Conservation (phyloP, 30 jellyfish, hydroid and myxozoan genomes). For the Hydractinia symbiolongicarpus region DNA sequence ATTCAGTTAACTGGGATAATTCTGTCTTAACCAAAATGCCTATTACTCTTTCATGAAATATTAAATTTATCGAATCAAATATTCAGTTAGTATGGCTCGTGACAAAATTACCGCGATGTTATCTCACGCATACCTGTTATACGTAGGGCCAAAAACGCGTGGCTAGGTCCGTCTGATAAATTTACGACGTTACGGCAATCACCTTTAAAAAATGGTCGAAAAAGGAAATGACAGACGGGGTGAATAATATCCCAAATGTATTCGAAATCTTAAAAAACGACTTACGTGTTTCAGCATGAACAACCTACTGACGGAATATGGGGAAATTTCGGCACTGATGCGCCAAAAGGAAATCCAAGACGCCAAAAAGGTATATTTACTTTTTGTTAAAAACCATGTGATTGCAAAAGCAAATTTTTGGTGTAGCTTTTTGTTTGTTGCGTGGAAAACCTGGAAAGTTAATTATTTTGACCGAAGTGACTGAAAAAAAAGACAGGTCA, state of each 20-base stretch:
- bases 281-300: conserved; percentile 52
- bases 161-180: neutral
- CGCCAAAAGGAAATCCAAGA: conserved; percentile 50
- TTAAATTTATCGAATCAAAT: too few relatives aligned
- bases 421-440: neutral
- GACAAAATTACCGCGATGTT: too few relatives aligned
- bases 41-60: too few relatives aligned
- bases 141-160: neutral
- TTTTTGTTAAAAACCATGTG: neutral
- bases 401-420: neutral
- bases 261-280: neutral
- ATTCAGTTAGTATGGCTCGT: too few relatives aligned
- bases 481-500: too few relatives aligned
- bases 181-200: neutral
- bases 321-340: conserved; percentile 92
- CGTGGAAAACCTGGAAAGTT: neutral
- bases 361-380: conserved; percentile 40
- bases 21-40: too few relatives aligned
- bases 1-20: too few relatives aligned
- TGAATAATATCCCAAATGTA: neutral
- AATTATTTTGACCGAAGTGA: too few relatives aligned
- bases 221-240: neutral
- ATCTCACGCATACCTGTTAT: too few relatives aligned
- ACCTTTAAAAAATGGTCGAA: neutral
- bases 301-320: conserved; percentile 68